Conservation (phyloP, 2,888 invertebrate genomes). For the Andrena bucephala region DNA sequence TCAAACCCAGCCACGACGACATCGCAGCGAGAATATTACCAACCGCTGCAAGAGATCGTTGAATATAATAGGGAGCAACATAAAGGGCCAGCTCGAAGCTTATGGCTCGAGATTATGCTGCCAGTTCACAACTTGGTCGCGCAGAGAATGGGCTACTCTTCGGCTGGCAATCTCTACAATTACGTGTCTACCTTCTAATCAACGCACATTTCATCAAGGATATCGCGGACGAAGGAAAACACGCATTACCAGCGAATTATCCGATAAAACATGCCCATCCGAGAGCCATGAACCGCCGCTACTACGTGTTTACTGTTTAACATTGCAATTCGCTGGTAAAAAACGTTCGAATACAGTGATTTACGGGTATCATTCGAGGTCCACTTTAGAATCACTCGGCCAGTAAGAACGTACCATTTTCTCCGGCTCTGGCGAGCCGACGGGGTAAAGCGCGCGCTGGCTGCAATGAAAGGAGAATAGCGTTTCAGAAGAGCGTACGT, state of each 20-base stretch:
- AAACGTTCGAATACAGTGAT: conserved; percentile 24
- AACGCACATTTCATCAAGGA: background rate
- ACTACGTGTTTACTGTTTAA: conserved; percentile 1
- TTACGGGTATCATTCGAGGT: conserved; percentile 23
- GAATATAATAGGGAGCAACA: conserved; percentile 23
- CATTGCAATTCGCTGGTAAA: conserved; percentile 17
- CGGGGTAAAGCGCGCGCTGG: conserved; percentile 1
- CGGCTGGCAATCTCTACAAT: conserved; percentile 12
- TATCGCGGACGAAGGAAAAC: background rate
- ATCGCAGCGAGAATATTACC: conserved; percentile 17
- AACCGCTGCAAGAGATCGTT: conserved; percentile 9
- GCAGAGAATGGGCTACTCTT: conserved; percentile 10
- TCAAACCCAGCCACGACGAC: conserved; percentile 24
- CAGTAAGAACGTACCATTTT: conserved; percentile 40
- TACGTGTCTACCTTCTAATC: background rate
- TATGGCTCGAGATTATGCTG: conserved; percentile 7
- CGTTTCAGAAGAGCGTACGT: conserved; percentile 43
- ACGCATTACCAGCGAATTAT: background rate
- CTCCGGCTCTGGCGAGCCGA: background rate
- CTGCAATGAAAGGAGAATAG: conserved; percentile 57
- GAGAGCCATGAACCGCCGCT: background rate
- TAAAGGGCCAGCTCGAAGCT: conserved; percentile 17
- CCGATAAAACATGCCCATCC: background rate
- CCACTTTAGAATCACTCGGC: conserved; percentile 36
- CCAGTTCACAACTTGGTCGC: conserved; percentile 9